phyloP scores from a whole-genome alignment of 2,888 invertebrate genomes.

The Cerastoderma edule region DNA sequence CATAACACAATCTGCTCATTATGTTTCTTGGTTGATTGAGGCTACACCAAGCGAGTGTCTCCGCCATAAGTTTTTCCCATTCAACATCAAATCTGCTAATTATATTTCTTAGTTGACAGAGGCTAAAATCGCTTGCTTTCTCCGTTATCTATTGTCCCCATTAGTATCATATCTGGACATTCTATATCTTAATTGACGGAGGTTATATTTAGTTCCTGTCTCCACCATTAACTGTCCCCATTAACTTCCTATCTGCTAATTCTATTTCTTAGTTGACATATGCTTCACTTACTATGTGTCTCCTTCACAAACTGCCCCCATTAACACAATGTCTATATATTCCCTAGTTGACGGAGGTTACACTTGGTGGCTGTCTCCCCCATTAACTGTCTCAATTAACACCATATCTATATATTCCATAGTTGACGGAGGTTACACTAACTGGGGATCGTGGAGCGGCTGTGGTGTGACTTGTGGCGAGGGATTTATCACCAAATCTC shows the following conservation, averaged over 20 bases:
- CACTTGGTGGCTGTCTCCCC: neutral
- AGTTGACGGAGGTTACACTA: slow-evolving; percentile 24
- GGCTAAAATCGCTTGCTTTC: too few species aligned
- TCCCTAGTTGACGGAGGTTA: slow-evolving; percentile 13
- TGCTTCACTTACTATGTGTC: neutral
- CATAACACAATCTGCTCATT: too few species aligned
- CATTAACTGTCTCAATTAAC: neutral
- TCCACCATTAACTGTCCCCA: neutral
- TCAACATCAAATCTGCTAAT: too few species aligned
- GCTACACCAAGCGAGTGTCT: too few species aligned
- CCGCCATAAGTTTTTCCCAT: too few species aligned
- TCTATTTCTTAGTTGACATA: neutral
- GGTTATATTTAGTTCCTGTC: neutral
- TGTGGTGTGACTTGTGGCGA: slow-evolving; percentile 27
- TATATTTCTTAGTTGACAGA: too few species aligned
- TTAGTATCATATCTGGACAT: neutral
- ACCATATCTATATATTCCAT: neutral
- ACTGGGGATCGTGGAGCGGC: slow-evolving; percentile 16
- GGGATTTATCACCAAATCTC: slow-evolving; percentile 10
- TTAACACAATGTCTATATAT: neutral
- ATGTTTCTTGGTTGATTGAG: too few species aligned
- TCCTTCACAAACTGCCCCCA: neutral
- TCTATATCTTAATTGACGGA: neutral
- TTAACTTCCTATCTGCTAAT: neutral
- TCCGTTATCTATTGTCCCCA: too few species aligned